Evolutionary conservation across 2,888 invertebrate species (phyloP).

Genomic region (Crocallis elinguaria): DNA sequence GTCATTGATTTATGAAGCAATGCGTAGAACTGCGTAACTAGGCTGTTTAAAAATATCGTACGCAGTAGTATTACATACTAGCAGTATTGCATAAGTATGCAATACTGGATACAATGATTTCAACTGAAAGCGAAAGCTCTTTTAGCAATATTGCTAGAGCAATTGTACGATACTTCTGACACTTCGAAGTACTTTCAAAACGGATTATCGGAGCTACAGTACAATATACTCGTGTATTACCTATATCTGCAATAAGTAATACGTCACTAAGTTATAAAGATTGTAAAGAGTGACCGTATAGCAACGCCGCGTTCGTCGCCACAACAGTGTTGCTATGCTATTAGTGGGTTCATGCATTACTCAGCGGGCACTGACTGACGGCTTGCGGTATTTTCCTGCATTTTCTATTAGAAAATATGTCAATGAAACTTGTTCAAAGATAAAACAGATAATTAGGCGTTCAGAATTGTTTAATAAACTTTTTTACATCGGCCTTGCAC

Average conservation of each 20-base stretch:
- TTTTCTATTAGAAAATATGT: slow-evolving; percentile 23
- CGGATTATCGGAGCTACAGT: no score
- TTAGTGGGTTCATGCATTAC: slow-evolving; percentile 35
- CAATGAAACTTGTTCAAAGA: slow-evolving; percentile 28
- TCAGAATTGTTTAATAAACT: slow-evolving; percentile 10
- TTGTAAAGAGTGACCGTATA: slow-evolving; percentile 2
- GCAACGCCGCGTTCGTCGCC: slow-evolving; percentile 16
- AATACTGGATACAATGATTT: no score
- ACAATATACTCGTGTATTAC: no score
- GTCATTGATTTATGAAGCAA: no score
- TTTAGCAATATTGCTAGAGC: no score
- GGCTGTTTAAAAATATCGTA: no score
- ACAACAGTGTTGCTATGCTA: slow-evolving; percentile 41
- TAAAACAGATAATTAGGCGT: slow-evolving; percentile 25
- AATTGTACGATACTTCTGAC: no score
- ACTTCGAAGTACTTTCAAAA: no score
- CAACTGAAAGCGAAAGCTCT: no score
- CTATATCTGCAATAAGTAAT: neutral
- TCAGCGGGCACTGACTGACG: slow-evolving; percentile 36
- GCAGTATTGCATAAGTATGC: no score
- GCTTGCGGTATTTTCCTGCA: slow-evolving; percentile 15
- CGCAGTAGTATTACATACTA: no score
- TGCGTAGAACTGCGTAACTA: no score
- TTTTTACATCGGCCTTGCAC: slow-evolving; percentile 9
- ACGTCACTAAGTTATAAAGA: slow-evolving; percentile 6